Evolutionary conservation across 2,113 vertebrate species (phyloP), one percentile per base, ranked within the genome.

Genomic region (Apus apus): DNA sequence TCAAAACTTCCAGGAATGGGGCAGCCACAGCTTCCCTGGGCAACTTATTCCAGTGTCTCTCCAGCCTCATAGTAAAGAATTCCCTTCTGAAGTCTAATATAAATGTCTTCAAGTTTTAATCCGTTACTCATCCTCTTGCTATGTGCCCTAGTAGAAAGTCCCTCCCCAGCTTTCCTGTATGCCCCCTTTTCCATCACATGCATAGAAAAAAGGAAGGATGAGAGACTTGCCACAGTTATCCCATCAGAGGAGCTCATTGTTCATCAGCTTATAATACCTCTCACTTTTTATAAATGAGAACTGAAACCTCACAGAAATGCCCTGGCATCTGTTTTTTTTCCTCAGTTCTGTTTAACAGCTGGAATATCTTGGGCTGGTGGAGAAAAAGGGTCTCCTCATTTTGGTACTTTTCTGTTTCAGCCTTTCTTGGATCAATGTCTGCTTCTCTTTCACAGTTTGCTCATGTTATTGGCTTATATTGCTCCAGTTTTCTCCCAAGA

Each of bases 381-480:
- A 84, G 62, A 66, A 81, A 57, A 75, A 9, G 13, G 25, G 12
- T 5, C 53, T 92, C 34, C 36, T 60, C 60, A 20, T 32, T 89
- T 40, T 8, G 3, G 9, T 40, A 20, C 40, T 51, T 83, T 65
- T 30, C 36, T 64, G 30, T 29, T 29, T 36, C 34, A 58, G 26
- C 30, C 19, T 72, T 56, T 67, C 38, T 53, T 53, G 65, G n/a
- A 21, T 64, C 9, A 21, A 6, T 17, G 12, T 34, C 25, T 46
- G 14, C 45, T 46, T 21, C 45, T 54, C 19, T 60, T 70, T 66
- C 3, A 3, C 13, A 16, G 4, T 43, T 46, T 64, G 29, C 43
- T 64, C 5, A 4, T 13, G 16, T 9, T 1, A 0, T 5, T 72
- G 54, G 18, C 25, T 10, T 74, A 56, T n/a, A 19, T 13, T 7